A percentile compares a stretch with the other conserved stretches of the same genome.
Evolutionary conservation across 1,140 invertebrate genomes (phyloP).

Genomic region (Musca vetustissima): DNA sequence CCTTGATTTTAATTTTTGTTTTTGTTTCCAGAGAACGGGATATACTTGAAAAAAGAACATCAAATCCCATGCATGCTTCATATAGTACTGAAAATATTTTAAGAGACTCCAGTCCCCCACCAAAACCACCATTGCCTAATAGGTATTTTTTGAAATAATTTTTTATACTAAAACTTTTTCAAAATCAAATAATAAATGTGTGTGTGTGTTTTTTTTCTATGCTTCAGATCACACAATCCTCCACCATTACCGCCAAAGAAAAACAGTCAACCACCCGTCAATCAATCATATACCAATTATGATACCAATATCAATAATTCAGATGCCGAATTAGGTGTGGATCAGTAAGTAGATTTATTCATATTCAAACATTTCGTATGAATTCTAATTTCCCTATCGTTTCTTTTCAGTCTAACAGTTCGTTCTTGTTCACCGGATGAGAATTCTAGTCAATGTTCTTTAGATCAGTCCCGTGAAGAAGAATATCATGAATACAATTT

Average conservation of each 20-base stretch:
- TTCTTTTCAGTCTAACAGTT: constrained; percentile 59
- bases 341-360: constrained; percentile 58
- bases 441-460: constrained; percentile 73
- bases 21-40: constrained; percentile 42
- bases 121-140: constrained; percentile 82
- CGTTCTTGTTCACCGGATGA: constrained; percentile 68
- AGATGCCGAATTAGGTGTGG: constrained; percentile 61
- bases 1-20: constrained; percentile 19
- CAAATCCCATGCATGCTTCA: constrained; percentile 64
- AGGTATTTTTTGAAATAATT: constrained; percentile 54
- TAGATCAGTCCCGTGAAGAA: constrained; percentile 80
- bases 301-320: constrained; percentile 47
- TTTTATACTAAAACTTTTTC: not conserved
- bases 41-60: constrained; percentile 54
- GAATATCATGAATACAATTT: constrained; percentile 60
- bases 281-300: constrained; percentile 32
- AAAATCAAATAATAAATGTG: too few species aligned
- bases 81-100: constrained; percentile 71
- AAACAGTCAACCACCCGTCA: constrained; percentile 58
- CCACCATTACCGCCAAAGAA: constrained; percentile 79
- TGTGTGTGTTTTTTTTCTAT: too few species aligned
- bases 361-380: constrained; percentile 2
- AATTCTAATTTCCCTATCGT: not conserved
- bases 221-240: constrained; percentile 54
- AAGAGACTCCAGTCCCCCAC: constrained; percentile 68